A percentile compares a stretch with the other conserved stretches of the same genome.
phyloP scores from a whole-genome alignment of 1,140 invertebrate species.

The Pseudomyrmex cubaensis region DNA sequence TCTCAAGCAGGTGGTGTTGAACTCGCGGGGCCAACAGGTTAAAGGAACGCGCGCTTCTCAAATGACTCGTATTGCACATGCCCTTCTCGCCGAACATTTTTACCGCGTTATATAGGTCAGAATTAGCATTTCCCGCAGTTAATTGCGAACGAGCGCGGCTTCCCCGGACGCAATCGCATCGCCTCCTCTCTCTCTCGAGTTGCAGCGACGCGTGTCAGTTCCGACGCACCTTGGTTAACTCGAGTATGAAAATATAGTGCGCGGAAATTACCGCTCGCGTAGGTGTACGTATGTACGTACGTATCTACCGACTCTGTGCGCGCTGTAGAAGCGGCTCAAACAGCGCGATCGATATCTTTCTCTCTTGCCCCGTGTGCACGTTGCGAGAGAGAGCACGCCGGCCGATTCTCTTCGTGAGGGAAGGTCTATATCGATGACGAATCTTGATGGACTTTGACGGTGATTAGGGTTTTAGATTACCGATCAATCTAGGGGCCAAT shows the following conservation, averaged over 20 bases:
- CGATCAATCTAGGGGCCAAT: constrained; percentile 37
- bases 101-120: constrained; percentile 74
- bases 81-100: constrained; percentile 69
- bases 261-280: constrained; percentile 54
- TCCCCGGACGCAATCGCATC: constrained; percentile 29
- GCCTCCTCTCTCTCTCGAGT: constrained; percentile 3
- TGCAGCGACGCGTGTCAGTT: constrained; percentile 57
- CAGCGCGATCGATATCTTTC: constrained; percentile 51
- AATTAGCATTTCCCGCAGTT: constrained; percentile 77
- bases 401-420: constrained; percentile 27
- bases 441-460: constrained; percentile 58
- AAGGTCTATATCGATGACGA: constrained; percentile 49
- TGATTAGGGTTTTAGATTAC: constrained; percentile 47
- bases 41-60: constrained; percentile 46
- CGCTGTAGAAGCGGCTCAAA: constrained; percentile 27
- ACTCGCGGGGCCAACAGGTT: constrained; percentile 61
- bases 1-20: constrained; percentile 63
- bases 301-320: too few relatives aligned
- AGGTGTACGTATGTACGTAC: constrained; percentile 17
- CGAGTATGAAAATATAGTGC: constrained; percentile 52
- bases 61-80: constrained; percentile 74
- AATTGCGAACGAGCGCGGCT: constrained; percentile 71
- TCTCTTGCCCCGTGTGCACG: constrained; percentile 10
- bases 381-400: constrained; percentile 30
- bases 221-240: constrained; percentile 52